phyloP scores from a whole-genome alignment of 2,797 vertebrate species.

The Gymnothorax javanicus region DNA sequence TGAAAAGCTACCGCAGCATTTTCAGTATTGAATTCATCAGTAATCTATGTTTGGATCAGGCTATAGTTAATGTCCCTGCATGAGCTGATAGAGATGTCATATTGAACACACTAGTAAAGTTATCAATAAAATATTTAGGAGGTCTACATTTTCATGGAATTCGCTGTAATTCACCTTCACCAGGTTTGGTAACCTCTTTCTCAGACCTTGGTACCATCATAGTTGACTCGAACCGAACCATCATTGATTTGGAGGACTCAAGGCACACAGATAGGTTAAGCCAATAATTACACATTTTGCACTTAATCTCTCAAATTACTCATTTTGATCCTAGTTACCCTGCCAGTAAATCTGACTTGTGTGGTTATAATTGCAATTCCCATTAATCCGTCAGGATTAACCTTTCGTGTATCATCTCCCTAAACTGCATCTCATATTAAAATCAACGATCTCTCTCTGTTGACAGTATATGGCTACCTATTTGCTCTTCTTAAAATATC shows the following conservation, averaged over 20 bases:
- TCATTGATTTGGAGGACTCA: neutral
- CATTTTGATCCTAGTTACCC: neutral
- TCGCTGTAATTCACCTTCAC: neutral
- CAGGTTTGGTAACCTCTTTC: neutral
- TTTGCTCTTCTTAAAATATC: neutral
- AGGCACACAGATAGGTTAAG: too few relatives aligned
- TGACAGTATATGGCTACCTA: neutral
- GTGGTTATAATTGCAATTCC: neutral
- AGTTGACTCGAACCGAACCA: neutral
- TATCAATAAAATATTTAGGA: neutral
- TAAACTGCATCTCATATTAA: conserved; percentile 1
- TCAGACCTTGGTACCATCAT: neutral
- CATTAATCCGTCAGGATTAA: neutral
- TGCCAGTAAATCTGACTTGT: neutral
- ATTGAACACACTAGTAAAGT: neutral
- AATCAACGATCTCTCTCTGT: neutral
- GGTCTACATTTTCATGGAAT: neutral
- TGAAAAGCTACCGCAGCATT: neutral
- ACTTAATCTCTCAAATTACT: neutral
- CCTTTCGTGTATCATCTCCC: neutral
- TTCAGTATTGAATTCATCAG: neutral
- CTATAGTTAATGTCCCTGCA: neutral
- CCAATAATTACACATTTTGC: neutral
- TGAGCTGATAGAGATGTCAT: neutral
- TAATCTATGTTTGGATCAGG: neutral